Evolutionary conservation across 30 jellyfish, hydroid and myxozoan genomes (phyloP).

Genomic region (Chrysaora quinquecirrha): DNA sequence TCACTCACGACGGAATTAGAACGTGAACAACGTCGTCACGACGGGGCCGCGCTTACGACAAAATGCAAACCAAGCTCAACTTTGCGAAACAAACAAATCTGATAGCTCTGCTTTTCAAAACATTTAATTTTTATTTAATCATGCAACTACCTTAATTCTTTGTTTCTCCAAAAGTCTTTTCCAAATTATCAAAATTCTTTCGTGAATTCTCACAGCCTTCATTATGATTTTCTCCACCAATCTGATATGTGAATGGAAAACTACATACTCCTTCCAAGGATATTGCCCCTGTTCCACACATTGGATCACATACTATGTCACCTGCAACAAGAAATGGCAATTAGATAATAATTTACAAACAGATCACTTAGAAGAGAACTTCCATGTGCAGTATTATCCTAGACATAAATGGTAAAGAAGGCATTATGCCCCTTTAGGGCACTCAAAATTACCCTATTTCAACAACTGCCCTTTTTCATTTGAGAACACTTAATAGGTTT

Average conservation of each 20-base stretch:
- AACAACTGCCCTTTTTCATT: no score
- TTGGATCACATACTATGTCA: conserved; percentile 93
- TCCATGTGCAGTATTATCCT: no score
- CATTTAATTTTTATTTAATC: no score
- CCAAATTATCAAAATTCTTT: conserved; percentile 52
- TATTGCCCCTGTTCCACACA: conserved; percentile 97
- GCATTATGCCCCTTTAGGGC: no score
- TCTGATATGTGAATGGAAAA: conserved; percentile 61
- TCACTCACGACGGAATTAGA: no score
- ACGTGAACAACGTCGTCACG: no score
- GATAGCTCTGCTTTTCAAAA: no score
- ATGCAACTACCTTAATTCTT: conserved; percentile 31
- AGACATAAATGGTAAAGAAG: not conserved
- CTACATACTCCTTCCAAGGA: conserved; percentile 80
- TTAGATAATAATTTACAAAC: not conserved
- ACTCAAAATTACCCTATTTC: no score
- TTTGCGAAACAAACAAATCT: no score
- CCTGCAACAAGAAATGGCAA: conserved; percentile 50
- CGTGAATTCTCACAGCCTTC: conserved; percentile 74
- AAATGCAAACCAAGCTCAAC: no score
- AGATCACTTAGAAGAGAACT: not conserved
- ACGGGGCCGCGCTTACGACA: no score
- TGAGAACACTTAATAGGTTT: no score
- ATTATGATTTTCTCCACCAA: conserved; percentile 87
- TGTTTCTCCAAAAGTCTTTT: conserved; percentile 42